Evolutionary conservation across 2,888 invertebrate species (phyloP).

Genomic region (Mechanitis mazaeus): DNA sequence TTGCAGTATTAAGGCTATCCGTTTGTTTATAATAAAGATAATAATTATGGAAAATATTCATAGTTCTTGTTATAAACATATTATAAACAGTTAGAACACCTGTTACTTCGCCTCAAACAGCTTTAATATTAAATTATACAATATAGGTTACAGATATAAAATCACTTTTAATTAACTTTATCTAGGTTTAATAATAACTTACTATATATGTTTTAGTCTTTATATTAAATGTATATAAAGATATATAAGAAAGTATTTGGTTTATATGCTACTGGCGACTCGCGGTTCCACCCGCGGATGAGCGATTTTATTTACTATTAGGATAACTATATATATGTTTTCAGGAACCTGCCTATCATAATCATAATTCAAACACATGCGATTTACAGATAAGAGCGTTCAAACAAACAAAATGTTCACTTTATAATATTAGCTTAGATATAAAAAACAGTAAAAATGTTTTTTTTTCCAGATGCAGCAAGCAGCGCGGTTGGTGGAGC

Average conservation of each 20-base stretch:
- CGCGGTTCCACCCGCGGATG: no score
- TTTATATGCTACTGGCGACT: no score
- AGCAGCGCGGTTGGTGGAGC: conserved; percentile 70
- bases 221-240: no score
- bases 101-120: conserved; percentile 23
- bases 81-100: conserved; percentile 19
- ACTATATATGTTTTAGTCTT: no score
- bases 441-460: not conserved
- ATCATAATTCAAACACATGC: no score
- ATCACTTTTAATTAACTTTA: conserved; percentile 20
- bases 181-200: conserved; percentile 7
- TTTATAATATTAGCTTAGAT: not conserved
- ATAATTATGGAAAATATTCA: conserved; percentile 13
- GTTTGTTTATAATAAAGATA: not conserved
- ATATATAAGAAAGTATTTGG: no score
- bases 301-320: no score
- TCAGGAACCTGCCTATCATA: no score
- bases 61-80: conserved; percentile 11
- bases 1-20: no score
- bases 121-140: conserved; percentile 20
- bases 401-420: not conserved
- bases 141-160: conserved; percentile 20
- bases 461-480: conserved; percentile 67
- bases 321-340: no score
- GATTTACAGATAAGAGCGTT: no score